These are phyloP conservation scores for Malurus leucopterus DNA, from an alignment of 2,797 vertebrate genomes.

Conservation along the genomic window DNA sequence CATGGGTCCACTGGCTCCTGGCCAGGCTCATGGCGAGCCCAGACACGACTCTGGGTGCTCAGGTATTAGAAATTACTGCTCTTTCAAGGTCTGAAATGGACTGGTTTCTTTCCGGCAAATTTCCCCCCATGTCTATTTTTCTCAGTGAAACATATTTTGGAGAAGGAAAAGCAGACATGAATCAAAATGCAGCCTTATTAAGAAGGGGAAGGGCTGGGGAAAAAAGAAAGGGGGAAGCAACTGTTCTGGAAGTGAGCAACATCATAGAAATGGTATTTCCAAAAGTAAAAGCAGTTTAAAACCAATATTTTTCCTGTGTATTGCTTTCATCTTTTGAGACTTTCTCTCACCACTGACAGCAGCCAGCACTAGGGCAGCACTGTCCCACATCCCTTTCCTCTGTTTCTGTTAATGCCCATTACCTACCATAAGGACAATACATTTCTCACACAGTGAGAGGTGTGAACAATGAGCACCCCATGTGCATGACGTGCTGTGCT, in stretches of 20 bases:
- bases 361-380: neutral
- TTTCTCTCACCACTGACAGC: neutral
- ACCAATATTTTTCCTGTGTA: neutral
- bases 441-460: neutral
- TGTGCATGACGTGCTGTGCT: neutral
- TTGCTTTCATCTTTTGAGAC: neutral
- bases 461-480: rapidly evolving
- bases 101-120: neutral
- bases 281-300: neutral
- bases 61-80: neutral
- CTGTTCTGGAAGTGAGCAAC: neutral
- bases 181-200: neutral
- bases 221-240: neutral
- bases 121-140: neutral
- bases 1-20: neutral
- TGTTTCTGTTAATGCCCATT: neutral
- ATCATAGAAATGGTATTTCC: neutral
- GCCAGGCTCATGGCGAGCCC: neutral
- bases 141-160: neutral
- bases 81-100: neutral
- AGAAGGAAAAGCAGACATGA: neutral
- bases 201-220: neutral
- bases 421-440: neutral
- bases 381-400: neutral
- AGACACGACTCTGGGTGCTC: neutral